These are phyloP conservation scores for Aphelenchoides avenae DNA, from an alignment of 1,140 invertebrate species.

Conservation along the genomic window DNA sequence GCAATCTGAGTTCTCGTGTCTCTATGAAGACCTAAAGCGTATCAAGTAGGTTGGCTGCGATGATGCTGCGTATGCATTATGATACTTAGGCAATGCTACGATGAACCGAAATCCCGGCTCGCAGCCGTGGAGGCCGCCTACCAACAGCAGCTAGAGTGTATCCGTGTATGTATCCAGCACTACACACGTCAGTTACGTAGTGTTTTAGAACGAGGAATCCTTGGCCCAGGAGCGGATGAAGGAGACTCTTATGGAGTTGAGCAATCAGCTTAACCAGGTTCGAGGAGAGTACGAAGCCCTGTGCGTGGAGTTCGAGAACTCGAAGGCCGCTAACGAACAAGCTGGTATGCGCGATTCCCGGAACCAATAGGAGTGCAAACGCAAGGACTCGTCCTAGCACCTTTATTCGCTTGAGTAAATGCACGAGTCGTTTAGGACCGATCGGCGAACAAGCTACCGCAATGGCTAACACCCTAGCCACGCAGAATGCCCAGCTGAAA, in stretches of 20 bases:
- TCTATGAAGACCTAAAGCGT: constrained; percentile 31
- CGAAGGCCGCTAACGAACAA: constrained; percentile 26
- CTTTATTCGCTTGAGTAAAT: not conserved
- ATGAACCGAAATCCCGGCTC: too few relatives aligned
- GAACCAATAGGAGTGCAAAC: constrained; percentile 18
- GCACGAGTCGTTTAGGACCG: constrained; percentile 9
- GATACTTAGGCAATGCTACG: constrained; percentile 17
- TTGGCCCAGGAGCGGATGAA: constrained; percentile 32
- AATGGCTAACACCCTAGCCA: constrained; percentile 34
- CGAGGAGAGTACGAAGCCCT: constrained; percentile 39
- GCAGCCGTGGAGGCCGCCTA: too few relatives aligned
- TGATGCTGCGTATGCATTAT: too few relatives aligned
- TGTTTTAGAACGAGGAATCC: constrained; percentile 25
- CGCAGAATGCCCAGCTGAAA: constrained; percentile 30
- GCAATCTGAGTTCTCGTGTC: constrained; percentile 22
- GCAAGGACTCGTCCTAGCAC: constrained; percentile 2
- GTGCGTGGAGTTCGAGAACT: constrained; percentile 41
- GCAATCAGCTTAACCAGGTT: constrained; percentile 26
- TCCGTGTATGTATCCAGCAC: too few relatives aligned
- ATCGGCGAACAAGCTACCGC: constrained; percentile 27
- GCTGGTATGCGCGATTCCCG: too few relatives aligned
- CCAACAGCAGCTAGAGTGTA: too few relatives aligned
- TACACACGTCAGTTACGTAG: not conserved
- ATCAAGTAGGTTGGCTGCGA: constrained; percentile 16
- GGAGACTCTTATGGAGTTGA: constrained; percentile 35